Base-by-base conservation (phyloP, 2,888 invertebrate genomes). In the Tachina grossa region DNA sequence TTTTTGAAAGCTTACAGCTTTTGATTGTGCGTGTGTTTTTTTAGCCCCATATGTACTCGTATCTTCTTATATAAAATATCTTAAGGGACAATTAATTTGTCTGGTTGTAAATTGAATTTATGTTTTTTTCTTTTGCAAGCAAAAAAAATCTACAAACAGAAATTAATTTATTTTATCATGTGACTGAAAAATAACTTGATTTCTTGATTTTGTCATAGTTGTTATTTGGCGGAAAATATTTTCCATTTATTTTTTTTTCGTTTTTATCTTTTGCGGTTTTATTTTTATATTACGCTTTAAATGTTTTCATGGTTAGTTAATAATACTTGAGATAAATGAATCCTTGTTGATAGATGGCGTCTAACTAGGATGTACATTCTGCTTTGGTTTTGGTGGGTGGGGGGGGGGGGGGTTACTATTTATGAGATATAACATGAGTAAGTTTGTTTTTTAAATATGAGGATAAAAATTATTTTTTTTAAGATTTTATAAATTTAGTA, bases 141-240 rank as follows among this genome's bases (percentile, higher is more conserved):
- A 13, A 0, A 16, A 39, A 39, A 68, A 39, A 49, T 14, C 16
- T 43, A 45, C 11, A 47, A 31, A 59, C 59, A 14, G 49, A 74
- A 49, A 74, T 61, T 74, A 69, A 68, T 69, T 77, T 59, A 68
- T 68, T 77, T 68, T 77, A 77, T 77, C 59, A 43, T 59, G 39
- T 51, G 43, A 59, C 59, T 43, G 31, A 9, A 77, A 77, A 68
- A 43, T 22, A 68, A 59, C 49, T 77, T 51, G 10, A 69, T 77
- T 77, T 77, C 59, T 51, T 69, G 49, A 59, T 65, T 74, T 75
- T 45, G 51, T 55, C 19, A 39, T 39, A 47, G 5, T 57, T 8
- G 11, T 31, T 65, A 1, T 49, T 53, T 43, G 16, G 9, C 41
- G n/a, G 13, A 9, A 41, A 59, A 41, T 41, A n/a, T 59, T n/a